phyloP scores from a whole-genome alignment of 1,140 invertebrate species.

The Zaprionus nigranus region DNA sequence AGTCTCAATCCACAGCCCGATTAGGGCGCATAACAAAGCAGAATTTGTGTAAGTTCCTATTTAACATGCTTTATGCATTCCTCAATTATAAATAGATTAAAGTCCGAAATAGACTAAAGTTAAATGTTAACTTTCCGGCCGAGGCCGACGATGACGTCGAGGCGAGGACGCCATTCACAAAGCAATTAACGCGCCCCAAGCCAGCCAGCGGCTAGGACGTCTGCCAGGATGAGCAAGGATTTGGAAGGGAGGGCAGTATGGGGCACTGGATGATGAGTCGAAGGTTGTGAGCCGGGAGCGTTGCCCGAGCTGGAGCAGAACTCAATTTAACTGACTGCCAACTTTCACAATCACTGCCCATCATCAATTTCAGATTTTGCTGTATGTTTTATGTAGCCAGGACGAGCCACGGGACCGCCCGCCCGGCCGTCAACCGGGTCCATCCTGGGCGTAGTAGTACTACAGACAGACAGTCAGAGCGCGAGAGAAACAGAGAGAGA shows the following conservation, averaged over 20 bases:
- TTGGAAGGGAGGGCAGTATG: not conserved
- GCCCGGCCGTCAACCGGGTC: constrained; percentile 9
- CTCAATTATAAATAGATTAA: constrained; percentile 82
- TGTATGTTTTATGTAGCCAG: constrained; percentile 77
- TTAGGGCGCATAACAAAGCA: constrained; percentile 80
- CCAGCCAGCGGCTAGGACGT: constrained; percentile 19
- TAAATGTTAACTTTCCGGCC: constrained; percentile 82
- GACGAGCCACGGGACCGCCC: constrained; percentile 50
- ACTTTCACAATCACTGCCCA: constrained; percentile 83
- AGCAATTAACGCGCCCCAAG: constrained; percentile 77
- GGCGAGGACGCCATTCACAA: constrained; percentile 75
- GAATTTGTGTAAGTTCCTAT: constrained; percentile 83
- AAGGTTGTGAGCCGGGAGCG: constrained; percentile 16
- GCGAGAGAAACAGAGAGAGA: constrained; percentile 28
- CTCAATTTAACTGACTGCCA: constrained; percentile 82
- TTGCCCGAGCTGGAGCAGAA: constrained; percentile 57
- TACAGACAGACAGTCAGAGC: constrained; percentile 48
- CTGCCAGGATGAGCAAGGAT: not conserved
- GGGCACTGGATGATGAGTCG: not conserved
- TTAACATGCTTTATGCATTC: constrained; percentile 82
- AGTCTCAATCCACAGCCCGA: constrained; percentile 44
- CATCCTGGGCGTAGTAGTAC: too few species aligned
- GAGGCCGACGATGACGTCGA: constrained; percentile 44
- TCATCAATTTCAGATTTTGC: constrained; percentile 83
- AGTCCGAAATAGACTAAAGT: constrained; percentile 82